Evolutionary conservation across 2,113 vertebrate genomes (phyloP).

Genomic region (Empidonax traillii): DNA sequence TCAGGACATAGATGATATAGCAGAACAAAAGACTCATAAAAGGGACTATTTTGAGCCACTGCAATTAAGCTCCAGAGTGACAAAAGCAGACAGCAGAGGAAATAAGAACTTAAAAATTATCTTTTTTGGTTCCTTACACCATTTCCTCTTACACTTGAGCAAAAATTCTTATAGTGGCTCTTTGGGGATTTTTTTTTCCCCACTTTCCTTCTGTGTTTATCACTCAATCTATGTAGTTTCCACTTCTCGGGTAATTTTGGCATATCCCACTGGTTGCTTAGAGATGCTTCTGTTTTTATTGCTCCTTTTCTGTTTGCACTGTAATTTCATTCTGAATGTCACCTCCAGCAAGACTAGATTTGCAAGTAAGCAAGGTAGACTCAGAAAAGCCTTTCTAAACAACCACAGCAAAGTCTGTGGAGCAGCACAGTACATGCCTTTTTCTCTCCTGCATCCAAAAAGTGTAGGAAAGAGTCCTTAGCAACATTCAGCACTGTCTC

Average conservation of each 20-base stretch:
- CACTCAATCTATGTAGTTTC: neutral
- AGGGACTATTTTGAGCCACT: neutral
- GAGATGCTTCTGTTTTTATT: neutral
- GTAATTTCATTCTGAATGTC: constrained; percentile 19
- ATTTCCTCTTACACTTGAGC: neutral
- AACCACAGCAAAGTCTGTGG: neutral
- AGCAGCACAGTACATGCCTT: neutral
- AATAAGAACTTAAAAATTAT: neutral
- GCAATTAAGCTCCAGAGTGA: neutral
- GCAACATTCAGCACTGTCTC: neutral
- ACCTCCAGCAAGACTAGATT: neutral
- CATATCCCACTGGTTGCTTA: neutral
- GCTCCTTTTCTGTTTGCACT: neutral
- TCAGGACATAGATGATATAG: neutral
- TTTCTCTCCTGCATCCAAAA: neutral
- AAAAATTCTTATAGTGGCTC: neutral
- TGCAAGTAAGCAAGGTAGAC: neutral
- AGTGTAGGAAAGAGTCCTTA: neutral
- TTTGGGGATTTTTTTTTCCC: neutral
- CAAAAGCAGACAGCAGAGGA: neutral
- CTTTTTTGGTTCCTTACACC: neutral
- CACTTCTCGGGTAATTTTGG: neutral
- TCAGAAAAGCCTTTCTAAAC: neutral
- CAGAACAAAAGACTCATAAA: neutral
- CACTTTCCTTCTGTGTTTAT: neutral